Evolutionary conservation across 2,888 invertebrate species (phyloP), one percentile per base, ranked within the genome.

Genomic region (Melikaiella ostensackeni): DNA sequence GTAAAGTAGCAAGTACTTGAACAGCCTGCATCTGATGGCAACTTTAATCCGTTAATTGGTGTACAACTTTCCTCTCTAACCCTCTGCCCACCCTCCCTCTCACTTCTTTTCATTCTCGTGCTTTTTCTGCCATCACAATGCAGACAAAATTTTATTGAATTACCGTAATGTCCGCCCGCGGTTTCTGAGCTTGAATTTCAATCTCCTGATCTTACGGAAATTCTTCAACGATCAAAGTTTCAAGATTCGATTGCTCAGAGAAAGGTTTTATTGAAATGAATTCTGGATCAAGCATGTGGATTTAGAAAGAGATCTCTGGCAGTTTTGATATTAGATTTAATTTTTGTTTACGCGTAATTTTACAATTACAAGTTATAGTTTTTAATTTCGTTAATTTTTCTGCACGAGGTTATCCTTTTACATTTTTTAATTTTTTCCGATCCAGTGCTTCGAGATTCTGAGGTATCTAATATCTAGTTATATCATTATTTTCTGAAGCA

Each of bases 11-110:
- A 78, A 82, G 78, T 83, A 88, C 87, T 89, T 84, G 81, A 87
- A 84, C 84, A 77, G 84, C 84, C 85, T 89, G 87, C 87, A 87
- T 86, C 86, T 83, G 87, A 86, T 86, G 85, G 86, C 86, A 86
- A 89, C 88, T 89, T 89, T 86, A 86, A 88, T 87, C 84, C 86
- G 86, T 89, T 89, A 90, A 90, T 90, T 90, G 88, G 86, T 88
- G 84, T 84, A 86, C 85, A 87, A 88, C 86, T 89, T 89, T 85
- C 84, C 83, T 84, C 79, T 79, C 76, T 27, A 57, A 46, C 77
- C 21, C 63, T 8, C 55, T 50, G 27, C 21, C 73, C 42, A 35
- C 63, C 8, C 78, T 33, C 19, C 30, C 76, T 57, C 55, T 59
- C 42, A 24, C 66, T 62, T 30, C 24, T 7, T 64, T 61, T 74